A percentile compares a stretch with the other conserved stretches of the same genome.
Conservation (phyloP, 2,113 vertebrate species). For the Verasper variegatus region DNA sequence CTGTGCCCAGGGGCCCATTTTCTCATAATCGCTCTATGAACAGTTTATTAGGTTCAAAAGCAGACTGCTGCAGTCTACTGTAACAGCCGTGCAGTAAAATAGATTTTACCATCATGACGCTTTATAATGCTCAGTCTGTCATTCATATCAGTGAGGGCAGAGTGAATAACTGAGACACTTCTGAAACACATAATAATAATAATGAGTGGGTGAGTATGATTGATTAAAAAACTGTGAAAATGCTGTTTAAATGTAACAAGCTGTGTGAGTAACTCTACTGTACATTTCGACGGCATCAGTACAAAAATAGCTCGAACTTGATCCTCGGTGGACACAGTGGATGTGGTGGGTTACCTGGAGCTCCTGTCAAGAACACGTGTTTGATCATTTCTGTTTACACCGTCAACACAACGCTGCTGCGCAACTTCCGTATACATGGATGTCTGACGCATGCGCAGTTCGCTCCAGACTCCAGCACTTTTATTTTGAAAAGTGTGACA, state of each 20-base stretch:
- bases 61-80: background rate
- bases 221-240: background rate
- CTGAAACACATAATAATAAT: background rate
- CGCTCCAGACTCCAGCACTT: accelerated
- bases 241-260: background rate
- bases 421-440: slow-evolving; percentile 62
- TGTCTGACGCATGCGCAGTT: slow-evolving; percentile 68
- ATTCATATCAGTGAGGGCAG: background rate
- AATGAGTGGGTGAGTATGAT: background rate
- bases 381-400: slow-evolving; percentile 75
- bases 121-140: background rate
- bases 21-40: background rate
- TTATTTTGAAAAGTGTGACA: background rate
- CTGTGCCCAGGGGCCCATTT: slow-evolving; percentile 1
- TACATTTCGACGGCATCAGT: background rate
- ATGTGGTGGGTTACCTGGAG: slow-evolving; percentile 85
- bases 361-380: slow-evolving; percentile 92
- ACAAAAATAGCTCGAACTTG: no score
- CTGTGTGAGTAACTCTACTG: background rate
- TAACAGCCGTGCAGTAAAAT: background rate
- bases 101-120: background rate
- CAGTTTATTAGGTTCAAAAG: background rate
- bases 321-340: no score
- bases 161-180: background rate
- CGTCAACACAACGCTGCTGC: background rate